Evolutionary conservation across 2,113 vertebrate genomes (phyloP).

Genomic region (Ailurus styani): DNA sequence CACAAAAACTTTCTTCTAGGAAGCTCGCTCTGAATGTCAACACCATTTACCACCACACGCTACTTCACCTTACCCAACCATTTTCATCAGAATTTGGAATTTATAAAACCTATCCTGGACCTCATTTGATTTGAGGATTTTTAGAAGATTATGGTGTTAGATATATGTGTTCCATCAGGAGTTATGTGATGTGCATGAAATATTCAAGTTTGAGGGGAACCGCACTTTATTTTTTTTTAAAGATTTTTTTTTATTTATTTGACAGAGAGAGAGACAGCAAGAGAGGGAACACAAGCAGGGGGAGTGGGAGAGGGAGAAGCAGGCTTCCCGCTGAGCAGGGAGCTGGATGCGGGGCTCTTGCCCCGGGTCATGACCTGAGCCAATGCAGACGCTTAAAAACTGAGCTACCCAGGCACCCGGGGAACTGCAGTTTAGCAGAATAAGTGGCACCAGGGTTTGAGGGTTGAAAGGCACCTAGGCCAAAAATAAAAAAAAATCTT

Average conservation of each 20-base stretch:
- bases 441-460: neutral
- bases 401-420: too few species aligned
- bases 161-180: neutral
- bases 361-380: too few species aligned
- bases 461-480: neutral
- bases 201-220: neutral
- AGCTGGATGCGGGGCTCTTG: too few species aligned
- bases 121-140: constrained; percentile 11
- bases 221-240: neutral
- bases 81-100: neutral
- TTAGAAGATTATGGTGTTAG: neutral
- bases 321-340: too few species aligned
- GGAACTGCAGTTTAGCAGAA: neutral
- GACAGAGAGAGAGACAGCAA: too few species aligned
- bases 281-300: too few species aligned
- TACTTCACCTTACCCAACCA: neutral
- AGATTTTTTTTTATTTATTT: too few species aligned
- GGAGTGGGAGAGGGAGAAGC: too few species aligned
- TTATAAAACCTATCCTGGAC: neutral
- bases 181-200: neutral
- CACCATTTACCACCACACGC: neutral
- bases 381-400: too few species aligned
- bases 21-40: neutral
- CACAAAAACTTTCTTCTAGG: constrained; percentile 4
- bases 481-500: neutral